A percentile compares a stretch with the other conserved stretches of the same genome.
phyloP scores from a whole-genome alignment of 1,140 invertebrate genomes.

The Bombus consobrinus region DNA sequence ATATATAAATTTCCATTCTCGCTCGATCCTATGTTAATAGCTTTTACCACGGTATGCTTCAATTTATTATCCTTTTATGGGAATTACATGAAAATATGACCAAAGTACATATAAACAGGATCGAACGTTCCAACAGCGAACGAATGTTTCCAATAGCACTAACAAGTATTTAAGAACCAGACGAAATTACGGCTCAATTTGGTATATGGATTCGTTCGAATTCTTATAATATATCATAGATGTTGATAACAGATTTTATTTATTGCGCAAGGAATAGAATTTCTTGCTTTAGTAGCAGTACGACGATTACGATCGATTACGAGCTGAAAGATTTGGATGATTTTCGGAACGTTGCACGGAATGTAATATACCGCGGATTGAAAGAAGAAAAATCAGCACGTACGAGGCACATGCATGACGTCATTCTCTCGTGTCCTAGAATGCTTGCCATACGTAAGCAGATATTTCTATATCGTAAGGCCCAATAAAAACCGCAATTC shows the following conservation, averaged over 20 bases:
- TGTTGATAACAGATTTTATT: not conserved
- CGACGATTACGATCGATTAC: not conserved
- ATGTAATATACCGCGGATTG: conserved; percentile 39
- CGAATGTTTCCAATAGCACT: not conserved
- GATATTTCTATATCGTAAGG: conserved; percentile 56
- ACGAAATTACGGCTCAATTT: not conserved
- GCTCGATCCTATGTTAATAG: not conserved
- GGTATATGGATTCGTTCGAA: not conserved
- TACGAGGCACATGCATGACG: conserved; percentile 50
- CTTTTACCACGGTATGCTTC: not conserved
- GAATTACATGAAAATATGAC: not conserved
- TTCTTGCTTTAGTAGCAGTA: not conserved
- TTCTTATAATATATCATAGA: not conserved
- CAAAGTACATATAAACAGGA: not conserved
- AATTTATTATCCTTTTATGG: not conserved
- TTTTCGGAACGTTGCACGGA: conserved; percentile 31
- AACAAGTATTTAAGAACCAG: not conserved
- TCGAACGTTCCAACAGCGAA: not conserved
- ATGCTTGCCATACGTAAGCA: conserved; percentile 53
- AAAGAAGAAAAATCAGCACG: conserved; percentile 56
- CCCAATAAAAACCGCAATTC: conserved; percentile 31
- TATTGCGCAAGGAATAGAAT: not conserved
- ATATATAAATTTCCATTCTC: not conserved
- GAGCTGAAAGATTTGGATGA: conserved; percentile 12
- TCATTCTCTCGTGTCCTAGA: conserved; percentile 53